phyloP scores from a whole-genome alignment of 1,140 invertebrate genomes.

The Rhagoletis zephyria region DNA sequence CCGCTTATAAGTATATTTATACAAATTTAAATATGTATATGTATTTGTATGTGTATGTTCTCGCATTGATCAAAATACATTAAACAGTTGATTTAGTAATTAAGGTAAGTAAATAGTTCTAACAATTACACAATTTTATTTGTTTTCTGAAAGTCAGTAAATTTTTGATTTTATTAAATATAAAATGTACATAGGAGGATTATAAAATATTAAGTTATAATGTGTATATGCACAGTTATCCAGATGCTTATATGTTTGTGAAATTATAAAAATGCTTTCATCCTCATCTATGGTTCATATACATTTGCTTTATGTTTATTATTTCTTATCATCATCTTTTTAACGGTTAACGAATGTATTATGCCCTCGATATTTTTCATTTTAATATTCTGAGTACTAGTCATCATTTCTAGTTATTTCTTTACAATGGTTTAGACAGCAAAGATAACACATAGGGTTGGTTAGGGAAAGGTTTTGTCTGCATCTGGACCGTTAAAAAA shows the following conservation, averaged over 20 bases:
- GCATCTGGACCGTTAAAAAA: too few relatives aligned
- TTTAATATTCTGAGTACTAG: not conserved
- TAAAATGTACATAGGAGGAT: constrained; percentile 14
- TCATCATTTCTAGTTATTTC: too few relatives aligned
- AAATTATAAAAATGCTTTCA: constrained; percentile 7
- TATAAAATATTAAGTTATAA: constrained; percentile 4
- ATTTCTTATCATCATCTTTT: not conserved
- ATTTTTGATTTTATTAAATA: constrained; percentile 31
- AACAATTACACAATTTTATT: constrained; percentile 32
- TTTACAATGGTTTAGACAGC: too few relatives aligned
- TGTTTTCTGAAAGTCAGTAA: constrained; percentile 45
- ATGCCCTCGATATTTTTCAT: not conserved
- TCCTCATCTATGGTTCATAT: constrained; percentile 5
- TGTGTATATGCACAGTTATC: not conserved
- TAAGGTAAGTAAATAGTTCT: not conserved
- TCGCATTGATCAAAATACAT: not conserved
- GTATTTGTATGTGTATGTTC: constrained; percentile 21
- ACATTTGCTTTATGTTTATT: constrained; percentile 17
- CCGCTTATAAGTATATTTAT: constrained; percentile 32
- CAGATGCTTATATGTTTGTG: not conserved
- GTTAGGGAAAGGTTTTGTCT: too few relatives aligned
- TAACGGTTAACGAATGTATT: not conserved
- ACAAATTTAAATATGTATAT: not conserved
- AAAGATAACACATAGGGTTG: too few relatives aligned
- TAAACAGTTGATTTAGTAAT: not conserved